phyloP scores from a whole-genome alignment of 1,140 invertebrate genomes.

The Drosophila pruinosa region DNA sequence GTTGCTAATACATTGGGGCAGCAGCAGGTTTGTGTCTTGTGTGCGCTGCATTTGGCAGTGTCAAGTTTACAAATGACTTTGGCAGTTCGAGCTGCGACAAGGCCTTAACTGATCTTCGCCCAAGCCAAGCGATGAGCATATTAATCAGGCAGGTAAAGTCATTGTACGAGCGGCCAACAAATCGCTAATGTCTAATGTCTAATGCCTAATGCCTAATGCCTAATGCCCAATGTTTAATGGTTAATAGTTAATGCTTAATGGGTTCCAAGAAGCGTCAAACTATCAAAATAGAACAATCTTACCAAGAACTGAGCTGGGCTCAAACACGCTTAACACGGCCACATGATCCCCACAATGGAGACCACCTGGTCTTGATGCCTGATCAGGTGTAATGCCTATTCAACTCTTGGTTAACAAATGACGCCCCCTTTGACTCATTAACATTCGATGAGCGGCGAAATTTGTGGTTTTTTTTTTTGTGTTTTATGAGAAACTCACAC shows the following conservation, averaged over 20 bases:
- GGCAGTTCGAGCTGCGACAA: constrained; percentile 57
- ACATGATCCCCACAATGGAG: background rate
- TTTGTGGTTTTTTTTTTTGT: constrained; percentile 16
- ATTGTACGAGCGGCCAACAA: constrained; percentile 55
- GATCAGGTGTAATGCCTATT: constrained; percentile 33
- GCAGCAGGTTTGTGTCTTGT: constrained; percentile 52
- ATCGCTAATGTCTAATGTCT: constrained; percentile 25
- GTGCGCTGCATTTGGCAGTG: constrained; percentile 67
- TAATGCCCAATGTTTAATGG: constrained; percentile 24
- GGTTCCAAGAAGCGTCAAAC: constrained; percentile 61
- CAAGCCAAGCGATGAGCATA: constrained; percentile 44
- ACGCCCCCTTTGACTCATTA: constrained; percentile 67
- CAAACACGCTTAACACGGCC: background rate
- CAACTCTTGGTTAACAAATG: constrained; percentile 54
- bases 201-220: constrained; percentile 9
- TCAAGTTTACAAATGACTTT: constrained; percentile 82
- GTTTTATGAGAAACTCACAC: constrained; percentile 4
- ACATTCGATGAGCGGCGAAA: constrained; percentile 52
- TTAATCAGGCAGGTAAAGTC: constrained; percentile 66
- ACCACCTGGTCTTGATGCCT: constrained; percentile 59
- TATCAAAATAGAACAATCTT: constrained; percentile 79
- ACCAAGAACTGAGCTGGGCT: constrained; percentile 40
- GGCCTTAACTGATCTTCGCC: constrained; percentile 58
- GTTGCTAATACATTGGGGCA: constrained; percentile 74
- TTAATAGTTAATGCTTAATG: constrained; percentile 37